Conservation (phyloP, 2,113 vertebrate species). For the Engystomops pustulosus region DNA sequence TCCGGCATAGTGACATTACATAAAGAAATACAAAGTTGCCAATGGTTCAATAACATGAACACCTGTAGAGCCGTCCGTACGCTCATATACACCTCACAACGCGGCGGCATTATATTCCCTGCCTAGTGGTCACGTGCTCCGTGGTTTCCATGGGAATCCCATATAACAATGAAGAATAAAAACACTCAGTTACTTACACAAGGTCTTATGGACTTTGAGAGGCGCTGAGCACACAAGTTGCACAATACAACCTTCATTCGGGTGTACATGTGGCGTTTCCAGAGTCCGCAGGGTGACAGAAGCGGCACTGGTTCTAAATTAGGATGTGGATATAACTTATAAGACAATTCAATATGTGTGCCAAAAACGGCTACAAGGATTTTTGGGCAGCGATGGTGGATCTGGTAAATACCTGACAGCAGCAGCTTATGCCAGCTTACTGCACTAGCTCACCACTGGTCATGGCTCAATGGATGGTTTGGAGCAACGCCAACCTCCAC, state of each 20-base stretch:
- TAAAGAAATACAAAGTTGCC: too few relatives aligned
- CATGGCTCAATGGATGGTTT: not conserved
- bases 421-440: not conserved
- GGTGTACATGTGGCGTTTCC: not conserved
- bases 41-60: too few relatives aligned
- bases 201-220: not conserved
- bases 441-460: too few relatives aligned
- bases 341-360: not conserved
- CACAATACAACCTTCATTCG: not conserved
- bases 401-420: not conserved
- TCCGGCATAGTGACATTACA: too few relatives aligned
- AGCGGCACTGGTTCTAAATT: too few relatives aligned
- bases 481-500: not conserved
- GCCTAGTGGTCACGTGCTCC: too few relatives aligned
- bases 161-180: not conserved
- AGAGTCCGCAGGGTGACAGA: not conserved
- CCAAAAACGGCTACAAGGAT: not conserved
- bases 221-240: not conserved
- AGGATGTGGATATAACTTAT: too few relatives aligned
- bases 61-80: not conserved
- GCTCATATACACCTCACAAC: not conserved
- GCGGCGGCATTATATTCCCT: not conserved
- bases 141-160: slow-evolving; percentile 22
- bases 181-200: not conserved
- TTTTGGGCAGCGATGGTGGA: not conserved